Evolutionary conservation across 2,113 vertebrate genomes (phyloP).

Genomic region (Cryptotis parvus): DNA sequence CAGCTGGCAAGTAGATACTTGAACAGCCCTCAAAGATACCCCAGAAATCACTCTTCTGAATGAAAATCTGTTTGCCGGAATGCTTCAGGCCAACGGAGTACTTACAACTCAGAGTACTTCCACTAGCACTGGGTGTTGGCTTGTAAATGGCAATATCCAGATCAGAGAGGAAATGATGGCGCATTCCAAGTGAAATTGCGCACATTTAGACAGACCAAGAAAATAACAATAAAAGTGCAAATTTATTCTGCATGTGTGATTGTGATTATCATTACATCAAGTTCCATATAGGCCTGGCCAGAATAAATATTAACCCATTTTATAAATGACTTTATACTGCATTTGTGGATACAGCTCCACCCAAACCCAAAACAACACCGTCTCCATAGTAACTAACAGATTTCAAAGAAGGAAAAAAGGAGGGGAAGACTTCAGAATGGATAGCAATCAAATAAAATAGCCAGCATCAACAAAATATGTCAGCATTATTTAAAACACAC

Average conservation of each 20-base stretch:
- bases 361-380: conserved; percentile 82
- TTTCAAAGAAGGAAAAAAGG: conserved; percentile 79
- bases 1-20: neutral
- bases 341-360: conserved; percentile 79
- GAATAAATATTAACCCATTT: conserved; percentile 83
- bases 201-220: conserved; percentile 71
- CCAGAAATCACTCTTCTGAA: neutral
- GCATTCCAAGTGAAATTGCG: conserved; percentile 69
- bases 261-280: conserved; percentile 75
- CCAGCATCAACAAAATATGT: conserved; percentile 79
- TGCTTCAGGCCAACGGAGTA: neutral
- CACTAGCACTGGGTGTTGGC: conserved; percentile 47
- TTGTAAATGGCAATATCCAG: conserved; percentile 73
- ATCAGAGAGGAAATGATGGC: conserved; percentile 73
- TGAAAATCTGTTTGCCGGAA: neutral
- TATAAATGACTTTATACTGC: conserved; percentile 78
- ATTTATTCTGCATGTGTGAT: conserved; percentile 79
- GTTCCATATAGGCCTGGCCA: conserved; percentile 73
- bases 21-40: neutral
- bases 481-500: conserved; percentile 72
- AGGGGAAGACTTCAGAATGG: conserved; percentile 82
- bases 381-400: conserved; percentile 77
- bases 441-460: conserved; percentile 84
- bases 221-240: conserved; percentile 81
- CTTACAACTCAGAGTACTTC: conserved; percentile 6